Base-by-base conservation (phyloP, 1,140 invertebrate species). In the Leptinotarsa undecemlineata region DNA sequence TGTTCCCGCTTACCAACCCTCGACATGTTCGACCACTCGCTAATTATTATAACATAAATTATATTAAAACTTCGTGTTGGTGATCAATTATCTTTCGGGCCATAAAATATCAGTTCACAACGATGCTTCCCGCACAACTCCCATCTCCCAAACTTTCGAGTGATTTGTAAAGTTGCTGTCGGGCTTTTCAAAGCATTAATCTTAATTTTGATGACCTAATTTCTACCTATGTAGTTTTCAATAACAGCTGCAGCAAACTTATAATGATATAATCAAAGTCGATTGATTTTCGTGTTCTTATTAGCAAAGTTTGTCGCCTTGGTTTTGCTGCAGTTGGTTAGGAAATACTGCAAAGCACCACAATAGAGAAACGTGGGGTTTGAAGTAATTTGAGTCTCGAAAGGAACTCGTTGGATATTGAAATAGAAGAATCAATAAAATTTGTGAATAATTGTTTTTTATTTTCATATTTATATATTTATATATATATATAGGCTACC, bases 41-140 rank as follows among this genome's bases (percentile, higher is more conserved):
- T 82, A 82, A 82, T 82, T 81, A 81, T 82, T 80, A 81, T 81
- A 78, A 82, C 79, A 82, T 82, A 82, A 82, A 82, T 82, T 82
- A 79, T 81, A 81, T 79, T 81, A 82, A 81, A 82, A 82, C 81
- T 80, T 75, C 69, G 74, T 77, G 78, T 57, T 66, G 57, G 73
- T 77, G 76, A 82, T 82, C 81, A 78, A 82, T 82, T 82, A 81
- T 79, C 75, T 78, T 77, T 74, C 74, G 72, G 64, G 71, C 51
- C 68, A 66, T 68, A 75, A 76, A 81, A 80, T 81, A 81, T 80
- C 79, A 81, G 80, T 80, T 80, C 77, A 74, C 74, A 74, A 71
- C 72, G 74, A 77, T 75, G 77, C 75, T 73, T 61, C 57, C 20
- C 47, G 14, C 62, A 57, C 51, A 67, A 51, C 48, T 70, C 73